phyloP scores from a whole-genome alignment of 2,888 invertebrate species.

The Habrosyne pyritoides region DNA sequence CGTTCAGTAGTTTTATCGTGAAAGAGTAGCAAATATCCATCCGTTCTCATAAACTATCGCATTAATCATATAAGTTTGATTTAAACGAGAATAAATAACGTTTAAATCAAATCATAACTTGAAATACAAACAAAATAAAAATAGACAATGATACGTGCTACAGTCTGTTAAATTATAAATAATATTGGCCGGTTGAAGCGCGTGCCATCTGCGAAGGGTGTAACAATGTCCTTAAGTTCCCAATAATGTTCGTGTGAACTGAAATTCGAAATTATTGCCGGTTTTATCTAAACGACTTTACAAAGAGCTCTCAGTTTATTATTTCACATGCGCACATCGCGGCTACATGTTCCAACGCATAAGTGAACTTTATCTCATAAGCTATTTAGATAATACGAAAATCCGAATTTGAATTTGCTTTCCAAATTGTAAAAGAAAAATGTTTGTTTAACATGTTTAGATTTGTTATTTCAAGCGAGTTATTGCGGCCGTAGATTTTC shows the following conservation, averaged over 20 bases:
- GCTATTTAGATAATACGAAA: slow-evolving; percentile 22
- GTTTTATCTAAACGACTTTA: slow-evolving; percentile 36
- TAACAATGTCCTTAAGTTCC: not conserved
- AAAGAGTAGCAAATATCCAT: no score
- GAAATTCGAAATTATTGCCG: slow-evolving; percentile 27
- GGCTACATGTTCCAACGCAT: slow-evolving; percentile 31
- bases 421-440: slow-evolving; percentile 19
- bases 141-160: not conserved
- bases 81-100: no score
- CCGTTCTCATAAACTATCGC: no score
- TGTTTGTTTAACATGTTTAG: not conserved
- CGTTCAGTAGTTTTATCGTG: no score
- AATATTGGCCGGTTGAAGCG: not conserved
- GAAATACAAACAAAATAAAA: no score
- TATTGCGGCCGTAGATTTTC: no score
- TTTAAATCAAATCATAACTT: no score
- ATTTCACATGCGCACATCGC: slow-evolving; percentile 33
- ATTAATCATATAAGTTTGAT: no score
- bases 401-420: slow-evolving; percentile 26
- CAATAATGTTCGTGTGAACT: slow-evolving; percentile 15
- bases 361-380: slow-evolving; percentile 33
- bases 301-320: slow-evolving; percentile 30
- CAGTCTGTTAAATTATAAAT: not conserved
- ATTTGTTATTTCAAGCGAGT: not conserved
- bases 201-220: not conserved